Evolutionary conservation across 2,797 vertebrate genomes (phyloP).

Genomic region (Eupleurogrammus muticus): DNA sequence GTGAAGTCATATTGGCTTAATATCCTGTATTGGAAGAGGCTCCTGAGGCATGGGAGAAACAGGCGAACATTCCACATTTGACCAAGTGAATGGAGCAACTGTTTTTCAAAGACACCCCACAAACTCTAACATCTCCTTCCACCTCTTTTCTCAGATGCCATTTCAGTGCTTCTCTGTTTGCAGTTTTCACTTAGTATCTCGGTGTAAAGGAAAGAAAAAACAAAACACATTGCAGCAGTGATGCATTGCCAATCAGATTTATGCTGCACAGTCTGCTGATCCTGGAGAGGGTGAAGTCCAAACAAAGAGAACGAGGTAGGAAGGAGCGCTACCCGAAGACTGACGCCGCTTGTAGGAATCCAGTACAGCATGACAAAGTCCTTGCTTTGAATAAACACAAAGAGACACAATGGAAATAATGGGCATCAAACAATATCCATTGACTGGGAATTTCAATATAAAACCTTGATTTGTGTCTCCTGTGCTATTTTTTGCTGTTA

Average conservation of each 20-base stretch:
- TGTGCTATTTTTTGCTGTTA: slow-evolving; percentile 15
- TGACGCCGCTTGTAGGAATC: slow-evolving; percentile 44
- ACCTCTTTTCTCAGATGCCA: slow-evolving; percentile 43
- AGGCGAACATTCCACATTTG: slow-evolving; percentile 7
- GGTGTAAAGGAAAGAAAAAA: slow-evolving; percentile 58
- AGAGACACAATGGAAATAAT: slow-evolving; percentile 55
- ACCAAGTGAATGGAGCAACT: slow-evolving; percentile 11
- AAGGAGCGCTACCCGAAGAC: slow-evolving; percentile 40
- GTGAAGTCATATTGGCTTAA: not conserved
- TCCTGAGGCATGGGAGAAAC: slow-evolving; percentile 2
- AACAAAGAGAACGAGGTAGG: slow-evolving; percentile 54
- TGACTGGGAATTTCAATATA: slow-evolving; percentile 40
- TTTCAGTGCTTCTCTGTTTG: slow-evolving; percentile 53
- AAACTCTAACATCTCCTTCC: slow-evolving; percentile 34
- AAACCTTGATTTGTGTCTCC: slow-evolving; percentile 38
- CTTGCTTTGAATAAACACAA: slow-evolving; percentile 51
- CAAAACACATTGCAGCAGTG: slow-evolving; percentile 60
- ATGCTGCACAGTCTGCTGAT: slow-evolving; percentile 69
- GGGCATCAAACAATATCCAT: slow-evolving; percentile 48
- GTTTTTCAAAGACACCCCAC: slow-evolving; percentile 30
- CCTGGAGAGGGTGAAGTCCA: slow-evolving; percentile 59
- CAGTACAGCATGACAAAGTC: slow-evolving; percentile 57
- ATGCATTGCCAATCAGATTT: slow-evolving; percentile 74
- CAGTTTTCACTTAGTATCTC: slow-evolving; percentile 61
- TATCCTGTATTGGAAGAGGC: too few relatives aligned